These are phyloP conservation scores for Melanotus villosus DNA, from an alignment of 2,888 invertebrate genomes.

Conservation along the genomic window DNA sequence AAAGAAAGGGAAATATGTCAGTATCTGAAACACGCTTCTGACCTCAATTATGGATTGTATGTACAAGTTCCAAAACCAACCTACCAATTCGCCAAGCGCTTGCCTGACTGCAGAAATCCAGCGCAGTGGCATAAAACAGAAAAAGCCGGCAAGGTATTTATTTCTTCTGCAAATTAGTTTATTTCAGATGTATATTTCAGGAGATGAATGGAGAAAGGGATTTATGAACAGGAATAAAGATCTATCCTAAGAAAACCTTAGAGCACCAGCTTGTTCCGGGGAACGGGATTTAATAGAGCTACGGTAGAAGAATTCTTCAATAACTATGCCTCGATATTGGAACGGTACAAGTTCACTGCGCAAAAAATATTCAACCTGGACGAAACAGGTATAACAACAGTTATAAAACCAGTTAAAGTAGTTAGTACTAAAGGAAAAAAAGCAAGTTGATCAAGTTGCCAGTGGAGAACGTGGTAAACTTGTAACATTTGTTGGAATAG, in stretches of 20 bases:
- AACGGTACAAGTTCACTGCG: constrained; percentile 15
- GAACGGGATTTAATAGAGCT: constrained; percentile 29
- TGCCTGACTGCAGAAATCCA: neutral
- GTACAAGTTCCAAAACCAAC: neutral
- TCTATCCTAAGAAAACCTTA: too few species aligned
- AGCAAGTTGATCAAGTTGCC: constrained; percentile 60
- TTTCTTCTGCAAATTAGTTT: neutral
- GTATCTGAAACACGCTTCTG: too few species aligned
- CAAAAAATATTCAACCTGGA: constrained; percentile 27
- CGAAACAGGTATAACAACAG: too few species aligned
- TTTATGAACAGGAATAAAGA: neutral
- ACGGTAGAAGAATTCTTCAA: constrained; percentile 28
- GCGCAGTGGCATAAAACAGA: neutral
- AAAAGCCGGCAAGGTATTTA: neutral
- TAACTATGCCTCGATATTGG: constrained; percentile 9
- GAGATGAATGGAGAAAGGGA: neutral
- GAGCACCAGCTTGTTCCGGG: constrained; percentile 10
- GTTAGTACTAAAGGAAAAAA: constrained; percentile 50
- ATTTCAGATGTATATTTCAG: neutral
- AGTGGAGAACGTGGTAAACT: constrained; percentile 62
- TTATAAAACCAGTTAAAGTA: constrained; percentile 49
- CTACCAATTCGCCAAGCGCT: neutral
- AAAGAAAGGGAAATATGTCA: neutral
- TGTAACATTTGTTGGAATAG: constrained; percentile 60
- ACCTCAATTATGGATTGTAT: neutral